Evolutionary conservation across 1,140 invertebrate genomes (phyloP).

Genomic region (Odontomachus brunneus): DNA sequence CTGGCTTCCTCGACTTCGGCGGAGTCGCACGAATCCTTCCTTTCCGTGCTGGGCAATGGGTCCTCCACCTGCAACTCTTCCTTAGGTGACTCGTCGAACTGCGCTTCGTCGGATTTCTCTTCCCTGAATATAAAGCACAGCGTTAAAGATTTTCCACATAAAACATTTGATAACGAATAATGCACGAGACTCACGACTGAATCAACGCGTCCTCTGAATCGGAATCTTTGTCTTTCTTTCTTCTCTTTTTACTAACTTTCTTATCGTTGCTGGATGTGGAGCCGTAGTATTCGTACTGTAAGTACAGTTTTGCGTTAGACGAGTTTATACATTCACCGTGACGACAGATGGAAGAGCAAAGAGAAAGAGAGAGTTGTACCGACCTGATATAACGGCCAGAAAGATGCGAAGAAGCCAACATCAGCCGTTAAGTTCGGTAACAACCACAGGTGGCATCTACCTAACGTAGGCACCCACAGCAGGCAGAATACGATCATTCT

Average conservation of each 20-base stretch:
- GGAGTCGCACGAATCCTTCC: constrained; percentile 66
- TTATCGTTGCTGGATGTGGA: constrained; percentile 85
- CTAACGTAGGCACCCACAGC: constrained; percentile 95
- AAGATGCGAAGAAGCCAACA: constrained; percentile 99
- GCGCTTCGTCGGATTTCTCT: constrained; percentile 68
- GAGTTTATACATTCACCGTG: not conserved
- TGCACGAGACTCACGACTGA: constrained; percentile 73
- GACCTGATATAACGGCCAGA: constrained; percentile 98
- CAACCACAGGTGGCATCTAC: constrained; percentile 98
- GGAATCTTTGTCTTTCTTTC: constrained; percentile 91
- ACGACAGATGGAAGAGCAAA: constrained; percentile 6
- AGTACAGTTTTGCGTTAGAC: constrained; percentile 41
- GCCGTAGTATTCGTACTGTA: constrained; percentile 92
- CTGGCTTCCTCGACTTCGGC: constrained; percentile 79
- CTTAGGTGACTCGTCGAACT: constrained; percentile 66
- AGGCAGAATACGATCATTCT: constrained; percentile 96
- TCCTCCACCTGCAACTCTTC: constrained; percentile 71
- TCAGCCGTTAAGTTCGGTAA: constrained; percentile 99
- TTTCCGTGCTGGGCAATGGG: constrained; percentile 64
- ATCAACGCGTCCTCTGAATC: constrained; percentile 87
- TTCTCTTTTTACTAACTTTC: constrained; percentile 91
- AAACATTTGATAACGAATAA: constrained; percentile 23
- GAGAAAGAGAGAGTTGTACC: constrained; percentile 32
- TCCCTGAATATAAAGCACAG: constrained; percentile 67
- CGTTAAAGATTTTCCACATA: not conserved